phyloP scores from a whole-genome alignment of 2,888 invertebrate species.

The Daptonema setosum region DNA sequence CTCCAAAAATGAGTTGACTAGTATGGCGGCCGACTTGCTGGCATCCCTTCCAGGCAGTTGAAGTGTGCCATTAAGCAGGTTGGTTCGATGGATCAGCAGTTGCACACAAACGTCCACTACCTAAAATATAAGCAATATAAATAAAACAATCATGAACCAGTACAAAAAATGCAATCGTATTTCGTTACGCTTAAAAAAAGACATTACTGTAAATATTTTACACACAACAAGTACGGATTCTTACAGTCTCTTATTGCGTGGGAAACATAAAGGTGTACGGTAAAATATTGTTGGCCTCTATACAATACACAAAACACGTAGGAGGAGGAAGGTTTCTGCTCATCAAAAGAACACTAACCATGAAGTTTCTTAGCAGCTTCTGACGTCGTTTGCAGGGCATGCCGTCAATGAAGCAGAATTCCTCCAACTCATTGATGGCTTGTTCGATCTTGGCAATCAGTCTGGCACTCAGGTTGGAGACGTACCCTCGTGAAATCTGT shows the following conservation, averaged over 20 bases:
- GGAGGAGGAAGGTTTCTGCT: neutral
- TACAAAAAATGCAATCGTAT: no score
- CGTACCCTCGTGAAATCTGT: neutral
- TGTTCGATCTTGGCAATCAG: constrained; percentile 7
- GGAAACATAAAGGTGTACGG: constrained; percentile 1
- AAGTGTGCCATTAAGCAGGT: neutral
- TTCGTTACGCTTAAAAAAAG: no score
- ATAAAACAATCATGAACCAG: constrained; percentile 7
- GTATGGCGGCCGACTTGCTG: neutral
- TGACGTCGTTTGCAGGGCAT: constrained; percentile 26
- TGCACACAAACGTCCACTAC: constrained; percentile 27
- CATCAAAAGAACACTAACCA: no score
- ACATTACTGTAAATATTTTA: no score
- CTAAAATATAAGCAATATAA: constrained; percentile 12
- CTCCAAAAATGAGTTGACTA: neutral
- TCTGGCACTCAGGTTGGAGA: neutral
- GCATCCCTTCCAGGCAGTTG: neutral
- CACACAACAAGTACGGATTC: no score
- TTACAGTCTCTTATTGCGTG: no score
- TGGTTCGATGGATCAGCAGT: constrained; percentile 24
- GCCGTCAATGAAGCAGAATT: constrained; percentile 26
- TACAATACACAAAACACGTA: no score
- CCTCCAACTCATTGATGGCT: constrained; percentile 25
- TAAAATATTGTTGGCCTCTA: neutral
- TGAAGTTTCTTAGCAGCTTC: constrained; percentile 28